Evolutionary conservation across 2,888 invertebrate species (phyloP).

Genomic region (Thalpophila matura): DNA sequence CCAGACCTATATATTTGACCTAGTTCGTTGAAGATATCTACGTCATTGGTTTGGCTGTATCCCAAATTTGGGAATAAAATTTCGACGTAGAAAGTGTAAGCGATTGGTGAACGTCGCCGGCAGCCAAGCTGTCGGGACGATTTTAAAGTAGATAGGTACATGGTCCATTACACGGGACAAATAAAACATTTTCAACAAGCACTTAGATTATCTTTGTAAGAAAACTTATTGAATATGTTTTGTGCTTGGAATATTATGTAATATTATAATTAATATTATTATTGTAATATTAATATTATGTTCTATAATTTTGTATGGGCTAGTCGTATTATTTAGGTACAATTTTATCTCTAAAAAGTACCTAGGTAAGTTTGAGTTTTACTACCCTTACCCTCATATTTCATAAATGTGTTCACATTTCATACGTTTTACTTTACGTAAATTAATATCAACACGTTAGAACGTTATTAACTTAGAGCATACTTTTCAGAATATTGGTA

Average conservation of each 20-base stretch:
- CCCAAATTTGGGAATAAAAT: constrained; percentile 79
- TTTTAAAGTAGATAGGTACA: background rate
- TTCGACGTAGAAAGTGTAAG: constrained; percentile 62
- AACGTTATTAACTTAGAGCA: constrained; percentile 4
- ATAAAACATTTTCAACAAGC: background rate
- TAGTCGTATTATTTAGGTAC: no score
- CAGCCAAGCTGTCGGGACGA: constrained; percentile 32
- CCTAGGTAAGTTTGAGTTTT: no score
- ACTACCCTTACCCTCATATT: background rate
- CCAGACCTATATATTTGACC: constrained; percentile 81
- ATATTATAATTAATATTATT: no score
- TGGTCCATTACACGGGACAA: constrained; percentile 8
- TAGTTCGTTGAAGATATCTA: constrained; percentile 78
- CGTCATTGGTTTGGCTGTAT: constrained; percentile 82
- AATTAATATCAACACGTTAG: constrained; percentile 13
- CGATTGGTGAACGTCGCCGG: constrained; percentile 26
- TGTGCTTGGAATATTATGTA: no score
- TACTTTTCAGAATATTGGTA: background rate
- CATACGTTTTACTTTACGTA: background rate
- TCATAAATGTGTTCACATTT: background rate
- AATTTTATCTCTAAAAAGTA: no score
- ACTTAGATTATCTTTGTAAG: background rate
- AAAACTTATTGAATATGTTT: constrained; percentile 7
- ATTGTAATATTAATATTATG: no score
- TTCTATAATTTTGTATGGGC: no score